Evolutionary conservation across 2,888 invertebrate genomes (phyloP).

Genomic region (Leptinotarsa haldemani): DNA sequence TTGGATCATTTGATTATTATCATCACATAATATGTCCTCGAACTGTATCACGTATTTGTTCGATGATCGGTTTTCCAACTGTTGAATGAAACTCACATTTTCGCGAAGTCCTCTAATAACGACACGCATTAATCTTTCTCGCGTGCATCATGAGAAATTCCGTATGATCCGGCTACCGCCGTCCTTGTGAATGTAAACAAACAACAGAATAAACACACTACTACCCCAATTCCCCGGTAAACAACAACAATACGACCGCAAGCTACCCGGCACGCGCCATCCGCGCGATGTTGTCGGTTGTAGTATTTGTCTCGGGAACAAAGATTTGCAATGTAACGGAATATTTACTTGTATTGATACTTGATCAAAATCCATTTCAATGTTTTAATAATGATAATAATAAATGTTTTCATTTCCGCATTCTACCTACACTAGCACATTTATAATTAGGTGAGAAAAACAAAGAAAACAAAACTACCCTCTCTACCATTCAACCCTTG

Average conservation of each 20-base stretch:
- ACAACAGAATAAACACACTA: conserved; percentile 18
- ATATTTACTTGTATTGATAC: no score
- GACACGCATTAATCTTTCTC: not conserved
- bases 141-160: conserved; percentile 10
- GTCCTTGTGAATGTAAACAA: conserved; percentile 26
- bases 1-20: no score
- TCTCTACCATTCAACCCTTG: no score
- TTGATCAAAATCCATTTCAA: no score
- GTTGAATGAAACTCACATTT: not conserved
- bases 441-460: no score
- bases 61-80: not conserved
- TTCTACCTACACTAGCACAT: no score
- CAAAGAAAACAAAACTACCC: no score
- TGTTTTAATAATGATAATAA: no score
- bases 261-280: conserved; percentile 39
- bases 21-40: no score
- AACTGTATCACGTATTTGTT: not conserved
- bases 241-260: conserved; percentile 36
- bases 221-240: conserved; percentile 29
- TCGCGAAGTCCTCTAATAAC: not conserved
- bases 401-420: no score
- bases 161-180: conserved; percentile 1
- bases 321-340: no score
- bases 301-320: not conserved
- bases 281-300: not conserved